These are phyloP conservation scores for Linepithema humile DNA, from an alignment of 1,140 invertebrate genomes.

Conservation along the genomic window DNA sequence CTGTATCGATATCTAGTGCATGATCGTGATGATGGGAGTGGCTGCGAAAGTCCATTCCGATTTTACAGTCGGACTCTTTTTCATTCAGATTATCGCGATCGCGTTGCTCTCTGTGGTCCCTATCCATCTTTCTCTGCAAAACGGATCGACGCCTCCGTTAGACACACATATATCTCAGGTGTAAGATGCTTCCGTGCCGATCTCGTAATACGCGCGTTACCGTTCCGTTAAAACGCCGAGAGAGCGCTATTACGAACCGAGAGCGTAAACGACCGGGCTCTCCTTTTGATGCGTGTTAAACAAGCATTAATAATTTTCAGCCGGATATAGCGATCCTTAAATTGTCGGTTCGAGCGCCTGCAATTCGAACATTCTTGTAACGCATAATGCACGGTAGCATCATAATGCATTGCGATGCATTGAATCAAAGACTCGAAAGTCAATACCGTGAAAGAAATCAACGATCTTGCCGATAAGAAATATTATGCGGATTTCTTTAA, in stretches of 20 bases:
- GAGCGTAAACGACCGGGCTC: neutral
- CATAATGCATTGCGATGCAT: neutral
- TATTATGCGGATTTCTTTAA: neutral
- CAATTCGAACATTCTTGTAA: neutral
- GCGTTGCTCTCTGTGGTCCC: constrained; percentile 76
- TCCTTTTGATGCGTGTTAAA: constrained; percentile 37
- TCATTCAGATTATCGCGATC: constrained; percentile 75
- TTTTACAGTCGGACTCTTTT: constrained; percentile 76
- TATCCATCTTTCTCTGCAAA: constrained; percentile 79
- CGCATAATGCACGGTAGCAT: neutral
- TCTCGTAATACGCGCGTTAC: constrained; percentile 34
- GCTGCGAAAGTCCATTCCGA: constrained; percentile 78
- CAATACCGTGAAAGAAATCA: neutral
- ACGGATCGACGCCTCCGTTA: constrained; percentile 54
- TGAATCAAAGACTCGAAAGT: neutral
- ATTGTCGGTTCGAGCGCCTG: neutral
- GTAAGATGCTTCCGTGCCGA: constrained; percentile 45
- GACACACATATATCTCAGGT: neutral
- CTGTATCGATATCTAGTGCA: constrained; percentile 73
- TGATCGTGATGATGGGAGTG: constrained; percentile 77
- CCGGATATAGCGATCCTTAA: constrained; percentile 23
- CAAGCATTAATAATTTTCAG: constrained; percentile 31
- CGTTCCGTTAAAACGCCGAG: constrained; percentile 20
- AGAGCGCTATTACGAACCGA: constrained; percentile 19
- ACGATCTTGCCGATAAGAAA: neutral